These are phyloP conservation scores for Drosophila parthenogenetica DNA, from an alignment of 2,888 invertebrate genomes.

Conservation along the genomic window DNA sequence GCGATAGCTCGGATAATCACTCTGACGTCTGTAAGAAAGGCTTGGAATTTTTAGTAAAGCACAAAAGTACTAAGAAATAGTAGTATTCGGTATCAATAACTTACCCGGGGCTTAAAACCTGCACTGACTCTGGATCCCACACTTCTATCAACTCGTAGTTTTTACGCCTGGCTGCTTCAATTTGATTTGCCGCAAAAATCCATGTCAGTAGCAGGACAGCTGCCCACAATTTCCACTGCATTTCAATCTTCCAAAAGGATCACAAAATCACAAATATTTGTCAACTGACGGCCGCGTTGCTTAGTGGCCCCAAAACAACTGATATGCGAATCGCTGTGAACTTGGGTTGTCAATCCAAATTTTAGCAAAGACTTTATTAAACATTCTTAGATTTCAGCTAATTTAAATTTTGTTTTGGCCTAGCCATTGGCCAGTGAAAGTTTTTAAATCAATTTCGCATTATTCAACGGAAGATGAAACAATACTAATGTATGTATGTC, in stretches of 20 bases:
- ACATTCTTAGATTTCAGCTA: conserved; percentile 23
- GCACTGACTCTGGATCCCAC: conserved; percentile 29
- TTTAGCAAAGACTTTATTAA: conserved; percentile 16
- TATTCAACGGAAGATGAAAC: conserved; percentile 14
- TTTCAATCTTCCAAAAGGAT: conserved; percentile 17
- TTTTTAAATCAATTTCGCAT: conserved; percentile 40
- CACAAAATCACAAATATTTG: not conserved
- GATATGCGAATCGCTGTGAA: conserved; percentile 21
- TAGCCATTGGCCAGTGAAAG: conserved; percentile 49
- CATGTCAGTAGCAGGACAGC: conserved; percentile 51
- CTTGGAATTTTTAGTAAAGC: too few relatives aligned
- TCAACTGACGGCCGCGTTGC: conserved; percentile 25
- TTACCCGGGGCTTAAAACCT: conserved; percentile 37
- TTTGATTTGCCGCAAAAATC: conserved; percentile 10
- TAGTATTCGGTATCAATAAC: not conserved
- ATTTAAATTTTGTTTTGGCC: conserved; percentile 52
- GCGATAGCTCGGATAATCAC: conserved; percentile 39
- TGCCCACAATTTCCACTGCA: conserved; percentile 49
- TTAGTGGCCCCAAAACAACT: conserved; percentile 41
- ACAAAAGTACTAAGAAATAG: not conserved
- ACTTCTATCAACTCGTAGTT: conserved; percentile 25
- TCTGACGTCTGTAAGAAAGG: conserved; percentile 10
- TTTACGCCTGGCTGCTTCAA: conserved; percentile 34
- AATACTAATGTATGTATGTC: conserved; percentile 32
- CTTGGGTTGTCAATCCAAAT: conserved; percentile 47